Percentiles rank a stretch among this genome's conserved stretches.
Evolutionary conservation across 2,797 vertebrate species (phyloP).

Genomic region (Okamejei kenojei): DNA sequence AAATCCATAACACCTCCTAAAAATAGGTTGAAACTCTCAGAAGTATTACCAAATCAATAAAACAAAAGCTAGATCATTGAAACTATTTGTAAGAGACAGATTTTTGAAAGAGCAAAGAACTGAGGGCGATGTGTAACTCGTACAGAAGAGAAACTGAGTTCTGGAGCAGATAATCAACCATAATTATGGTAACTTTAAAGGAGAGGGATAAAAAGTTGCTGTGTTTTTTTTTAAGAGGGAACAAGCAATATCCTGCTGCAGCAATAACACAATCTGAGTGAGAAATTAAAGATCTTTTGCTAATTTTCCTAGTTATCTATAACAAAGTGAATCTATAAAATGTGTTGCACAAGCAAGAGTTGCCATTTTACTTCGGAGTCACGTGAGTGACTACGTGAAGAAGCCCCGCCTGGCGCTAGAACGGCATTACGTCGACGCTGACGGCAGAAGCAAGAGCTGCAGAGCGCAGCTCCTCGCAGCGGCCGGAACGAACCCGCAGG

Average conservation of each 20-base stretch:
- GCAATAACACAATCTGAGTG: background rate
- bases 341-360: background rate
- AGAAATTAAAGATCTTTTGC: background rate
- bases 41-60: background rate
- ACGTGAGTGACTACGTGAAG: too few species aligned
- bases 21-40: background rate
- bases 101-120: too few species aligned
- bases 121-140: too few species aligned
- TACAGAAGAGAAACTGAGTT: too few species aligned
- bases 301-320: background rate
- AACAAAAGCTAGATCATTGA: background rate
- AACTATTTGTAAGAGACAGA: too few species aligned
- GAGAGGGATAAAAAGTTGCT: background rate
- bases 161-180: too few species aligned
- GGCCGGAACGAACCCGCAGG: too few species aligned
- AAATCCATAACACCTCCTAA: background rate
- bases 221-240: background rate
- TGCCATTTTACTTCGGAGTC: too few species aligned
- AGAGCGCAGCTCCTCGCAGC: too few species aligned
- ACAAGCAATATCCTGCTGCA: background rate
- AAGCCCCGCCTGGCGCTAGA: too few species aligned
- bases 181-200: background rate
- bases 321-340: background rate
- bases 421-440: too few species aligned
- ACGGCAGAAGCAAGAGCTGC: too few species aligned